phyloP scores from a whole-genome alignment of 2,888 invertebrate genomes.

The Eulithis prunata region DNA sequence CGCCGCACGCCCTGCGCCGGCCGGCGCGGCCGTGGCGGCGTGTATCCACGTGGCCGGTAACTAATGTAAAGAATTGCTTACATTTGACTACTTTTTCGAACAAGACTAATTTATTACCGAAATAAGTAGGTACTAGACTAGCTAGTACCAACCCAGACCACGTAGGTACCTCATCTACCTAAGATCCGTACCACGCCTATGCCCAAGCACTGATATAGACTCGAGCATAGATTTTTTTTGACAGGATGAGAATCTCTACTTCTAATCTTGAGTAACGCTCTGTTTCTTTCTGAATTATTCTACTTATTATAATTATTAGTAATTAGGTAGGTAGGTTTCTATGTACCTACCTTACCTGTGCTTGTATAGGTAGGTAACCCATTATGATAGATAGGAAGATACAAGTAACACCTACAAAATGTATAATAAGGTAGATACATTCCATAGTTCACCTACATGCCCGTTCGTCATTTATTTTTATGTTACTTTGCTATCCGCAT shows the following conservation, averaged over 20 bases:
- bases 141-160: too few relatives aligned
- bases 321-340: too few relatives aligned
- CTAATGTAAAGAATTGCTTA: constrained; percentile 19
- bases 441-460: constrained; percentile 19
- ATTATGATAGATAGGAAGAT: neutral
- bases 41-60: constrained; percentile 29
- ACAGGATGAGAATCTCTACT: too few relatives aligned
- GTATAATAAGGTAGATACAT: neutral
- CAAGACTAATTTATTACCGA: constrained; percentile 2
- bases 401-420: neutral
- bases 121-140: too few relatives aligned
- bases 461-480: constrained; percentile 14
- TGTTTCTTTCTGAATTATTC: too few relatives aligned
- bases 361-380: neutral
- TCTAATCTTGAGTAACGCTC: too few relatives aligned
- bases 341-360: neutral
- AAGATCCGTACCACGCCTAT: too few relatives aligned
- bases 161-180: too few relatives aligned
- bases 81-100: constrained; percentile 58
- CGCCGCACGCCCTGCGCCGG: constrained; percentile 41
- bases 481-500: constrained; percentile 46
- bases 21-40: constrained; percentile 51
- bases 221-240: too few relatives aligned
- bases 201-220: too few relatives aligned
- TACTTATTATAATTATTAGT: too few relatives aligned